phyloP scores from a whole-genome alignment of 2,888 invertebrate species.

The Zaprionus lineosus region DNA sequence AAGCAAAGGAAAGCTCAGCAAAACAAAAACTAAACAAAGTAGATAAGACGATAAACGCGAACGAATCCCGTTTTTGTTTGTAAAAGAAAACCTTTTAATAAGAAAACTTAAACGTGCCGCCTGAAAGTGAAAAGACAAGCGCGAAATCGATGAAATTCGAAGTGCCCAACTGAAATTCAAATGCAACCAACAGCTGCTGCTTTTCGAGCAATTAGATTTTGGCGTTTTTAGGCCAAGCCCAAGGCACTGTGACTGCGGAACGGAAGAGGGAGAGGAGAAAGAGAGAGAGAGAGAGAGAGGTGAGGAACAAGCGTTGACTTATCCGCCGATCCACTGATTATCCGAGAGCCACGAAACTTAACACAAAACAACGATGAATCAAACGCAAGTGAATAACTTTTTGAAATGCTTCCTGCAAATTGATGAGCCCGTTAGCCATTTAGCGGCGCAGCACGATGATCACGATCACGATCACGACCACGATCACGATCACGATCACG shows the following conservation, averaged over 20 bases:
- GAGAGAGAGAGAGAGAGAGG: constrained; percentile 2
- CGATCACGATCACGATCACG: constrained; percentile 36
- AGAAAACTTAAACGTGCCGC: constrained; percentile 21
- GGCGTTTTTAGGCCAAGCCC: constrained; percentile 54
- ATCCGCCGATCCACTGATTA: constrained; percentile 6
- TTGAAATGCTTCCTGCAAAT: constrained; percentile 75
- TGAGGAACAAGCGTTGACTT: constrained; percentile 8
- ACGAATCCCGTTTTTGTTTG: constrained; percentile 47
- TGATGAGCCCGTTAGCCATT: constrained; percentile 61
- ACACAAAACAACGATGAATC: no score
- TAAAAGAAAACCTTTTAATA: constrained; percentile 43
- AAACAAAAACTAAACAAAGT: background rate
- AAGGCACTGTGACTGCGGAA: no score
- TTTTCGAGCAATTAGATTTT: constrained; percentile 34
- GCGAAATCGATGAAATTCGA: constrained; percentile 33
- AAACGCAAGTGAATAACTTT: constrained; percentile 71
- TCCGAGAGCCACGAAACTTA: constrained; percentile 9
- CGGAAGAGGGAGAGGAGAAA: no score
- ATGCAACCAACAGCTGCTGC: constrained; percentile 22
- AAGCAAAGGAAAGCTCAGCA: background rate
- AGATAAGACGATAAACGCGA: background rate
- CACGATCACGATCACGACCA: constrained; percentile 45
- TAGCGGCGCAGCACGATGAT: constrained; percentile 35
- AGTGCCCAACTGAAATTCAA: background rate
- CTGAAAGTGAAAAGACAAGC: constrained; percentile 47